Evolutionary conservation across 2,888 invertebrate species (phyloP).

Genomic region (Eupithecia exiguata): DNA sequence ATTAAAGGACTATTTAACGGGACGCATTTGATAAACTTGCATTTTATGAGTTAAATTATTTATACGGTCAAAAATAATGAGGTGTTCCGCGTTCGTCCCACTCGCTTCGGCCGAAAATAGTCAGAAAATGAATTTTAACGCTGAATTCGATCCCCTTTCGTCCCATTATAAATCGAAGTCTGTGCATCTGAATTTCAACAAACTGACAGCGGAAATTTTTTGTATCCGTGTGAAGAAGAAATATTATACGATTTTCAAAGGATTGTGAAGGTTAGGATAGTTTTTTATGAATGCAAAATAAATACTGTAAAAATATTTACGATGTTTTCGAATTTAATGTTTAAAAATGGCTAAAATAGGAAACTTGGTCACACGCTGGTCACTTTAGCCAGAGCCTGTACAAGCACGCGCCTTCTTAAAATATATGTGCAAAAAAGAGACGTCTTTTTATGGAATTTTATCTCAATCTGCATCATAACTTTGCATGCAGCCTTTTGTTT

Average conservation of each 20-base stretch:
- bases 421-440: slow-evolving; percentile 44
- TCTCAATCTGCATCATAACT: slow-evolving; percentile 54
- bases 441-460: slow-evolving; percentile 51
- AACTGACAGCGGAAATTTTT: not conserved
- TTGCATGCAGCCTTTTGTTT: slow-evolving; percentile 56
- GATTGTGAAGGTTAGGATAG: not conserved
- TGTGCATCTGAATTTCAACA: too few relatives aligned
- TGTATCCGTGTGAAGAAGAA: not conserved
- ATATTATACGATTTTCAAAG: not conserved
- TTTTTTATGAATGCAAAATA: not conserved
- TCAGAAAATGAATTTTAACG: too few relatives aligned
- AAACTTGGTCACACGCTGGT: not conserved
- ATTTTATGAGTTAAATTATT: not conserved
- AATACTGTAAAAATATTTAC: not conserved
- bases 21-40: not conserved
- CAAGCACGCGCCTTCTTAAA: slow-evolving; percentile 35
- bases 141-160: too few relatives aligned
- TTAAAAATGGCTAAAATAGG: not conserved
- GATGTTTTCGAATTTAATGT: not conserved
- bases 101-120: too few relatives aligned
- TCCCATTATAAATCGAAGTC: too few relatives aligned
- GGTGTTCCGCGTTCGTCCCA: too few relatives aligned
- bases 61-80: not conserved
- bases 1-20: not conserved
- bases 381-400: slow-evolving; percentile 45